Evolutionary conservation across 2,113 vertebrate genomes (phyloP).

Genomic region (Cyanoliseus patagonus): DNA sequence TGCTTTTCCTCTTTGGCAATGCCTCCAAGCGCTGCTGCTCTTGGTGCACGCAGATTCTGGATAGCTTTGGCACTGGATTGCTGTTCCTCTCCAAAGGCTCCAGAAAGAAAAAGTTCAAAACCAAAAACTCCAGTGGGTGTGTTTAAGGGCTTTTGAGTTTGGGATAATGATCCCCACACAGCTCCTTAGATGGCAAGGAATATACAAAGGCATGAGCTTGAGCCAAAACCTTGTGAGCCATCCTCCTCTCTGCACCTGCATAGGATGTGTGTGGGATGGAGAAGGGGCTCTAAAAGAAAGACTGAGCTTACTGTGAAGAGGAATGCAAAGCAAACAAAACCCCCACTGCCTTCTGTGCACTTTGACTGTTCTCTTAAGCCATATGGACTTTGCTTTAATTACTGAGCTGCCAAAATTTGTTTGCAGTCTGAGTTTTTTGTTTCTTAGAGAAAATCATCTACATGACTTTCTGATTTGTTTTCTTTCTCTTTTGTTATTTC

Average conservation of each 20-base stretch:
- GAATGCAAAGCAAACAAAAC: background rate
- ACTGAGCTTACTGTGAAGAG: background rate
- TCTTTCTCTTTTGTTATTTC: background rate
- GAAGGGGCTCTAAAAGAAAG: background rate
- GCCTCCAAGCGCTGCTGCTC: background rate
- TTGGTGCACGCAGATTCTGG: background rate
- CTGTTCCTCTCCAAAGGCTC: slow-evolving; percentile 27
- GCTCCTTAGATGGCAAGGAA: background rate
- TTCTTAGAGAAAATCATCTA: background rate
- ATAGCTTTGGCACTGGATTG: background rate
- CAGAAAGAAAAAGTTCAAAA: slow-evolving; percentile 42
- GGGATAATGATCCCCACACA: background rate
- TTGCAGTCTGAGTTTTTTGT: background rate
- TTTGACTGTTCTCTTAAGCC: slow-evolving; percentile 76
- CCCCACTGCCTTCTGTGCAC: slow-evolving; percentile 55
- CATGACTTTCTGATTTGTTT: background rate
- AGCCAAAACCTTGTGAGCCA: background rate
- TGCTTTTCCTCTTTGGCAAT: background rate
- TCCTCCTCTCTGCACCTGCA: background rate
- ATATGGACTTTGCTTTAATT: slow-evolving; percentile 69
- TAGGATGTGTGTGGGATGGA: slow-evolving; percentile 43
- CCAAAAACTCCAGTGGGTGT: slow-evolving; percentile 64
- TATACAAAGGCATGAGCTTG: background rate
- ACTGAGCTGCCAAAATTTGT: slow-evolving; percentile 5
- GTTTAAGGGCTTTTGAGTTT: slow-evolving; percentile 46